Conservation (phyloP, 2,888 invertebrate genomes). For the Pelosia muscerda region DNA sequence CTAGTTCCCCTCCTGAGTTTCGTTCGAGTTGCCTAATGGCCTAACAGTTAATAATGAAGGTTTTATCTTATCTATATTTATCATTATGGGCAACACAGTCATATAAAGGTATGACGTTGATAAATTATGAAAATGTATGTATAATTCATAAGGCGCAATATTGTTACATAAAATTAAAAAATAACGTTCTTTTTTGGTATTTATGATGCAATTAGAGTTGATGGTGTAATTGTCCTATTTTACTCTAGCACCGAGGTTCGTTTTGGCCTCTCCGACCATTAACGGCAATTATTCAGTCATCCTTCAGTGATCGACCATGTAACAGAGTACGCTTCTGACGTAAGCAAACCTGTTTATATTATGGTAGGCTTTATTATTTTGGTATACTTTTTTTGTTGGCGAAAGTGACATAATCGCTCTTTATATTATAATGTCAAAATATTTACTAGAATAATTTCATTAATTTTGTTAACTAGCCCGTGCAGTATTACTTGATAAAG, state of each 20-base stretch:
- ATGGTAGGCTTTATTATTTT: not conserved
- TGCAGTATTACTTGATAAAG: not conserved
- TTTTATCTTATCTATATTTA: not conserved
- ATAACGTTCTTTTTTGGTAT: not conserved
- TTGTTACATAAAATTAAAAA: not conserved
- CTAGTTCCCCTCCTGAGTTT: too few species aligned
- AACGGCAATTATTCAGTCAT: conserved; percentile 8
- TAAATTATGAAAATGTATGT: not conserved
- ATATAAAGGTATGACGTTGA: not conserved
- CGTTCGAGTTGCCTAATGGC: too few species aligned
- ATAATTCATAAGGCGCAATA: not conserved
- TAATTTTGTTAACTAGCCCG: not conserved
- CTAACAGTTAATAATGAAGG: not conserved
- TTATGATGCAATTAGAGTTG: not conserved
- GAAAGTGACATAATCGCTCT: not conserved
- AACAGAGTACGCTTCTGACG: conserved; percentile 12
- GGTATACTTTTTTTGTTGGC: not conserved
- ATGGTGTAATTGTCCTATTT: conserved; percentile 1
- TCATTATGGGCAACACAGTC: not conserved
- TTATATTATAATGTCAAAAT: not conserved
- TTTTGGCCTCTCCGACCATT: not conserved
- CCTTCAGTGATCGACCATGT: conserved; percentile 3
- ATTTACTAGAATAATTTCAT: not conserved
- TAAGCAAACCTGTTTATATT: conserved; percentile 12
- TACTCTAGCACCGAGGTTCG: not conserved